These are phyloP conservation scores for Falco novaeseelandiae DNA, from an alignment of 2,797 vertebrate genomes.

Conservation along the genomic window DNA sequence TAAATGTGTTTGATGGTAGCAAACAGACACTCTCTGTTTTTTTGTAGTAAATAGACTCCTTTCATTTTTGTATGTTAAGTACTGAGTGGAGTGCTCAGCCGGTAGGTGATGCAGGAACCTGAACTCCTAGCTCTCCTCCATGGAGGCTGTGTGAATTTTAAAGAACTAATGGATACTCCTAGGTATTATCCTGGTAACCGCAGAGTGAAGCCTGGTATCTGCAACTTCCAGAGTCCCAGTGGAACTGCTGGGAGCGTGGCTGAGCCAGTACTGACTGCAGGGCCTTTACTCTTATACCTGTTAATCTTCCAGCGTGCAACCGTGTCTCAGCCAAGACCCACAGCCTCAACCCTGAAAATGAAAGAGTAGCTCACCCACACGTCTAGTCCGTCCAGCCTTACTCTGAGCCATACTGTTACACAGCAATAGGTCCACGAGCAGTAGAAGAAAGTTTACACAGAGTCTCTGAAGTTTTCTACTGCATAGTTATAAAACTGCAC, in stretches of 20 bases:
- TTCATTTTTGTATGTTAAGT: not conserved
- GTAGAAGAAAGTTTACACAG: rapidly evolving
- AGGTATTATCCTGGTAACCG: not conserved
- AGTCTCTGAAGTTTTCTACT: not conserved
- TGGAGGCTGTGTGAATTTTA: not conserved
- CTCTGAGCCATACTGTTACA: not conserved
- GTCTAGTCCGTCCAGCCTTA: not conserved
- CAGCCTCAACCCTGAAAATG: not conserved
- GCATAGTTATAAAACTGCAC: not conserved
- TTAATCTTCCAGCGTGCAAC: not conserved
- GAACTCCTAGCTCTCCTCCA: not conserved
- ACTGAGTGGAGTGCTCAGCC: not conserved
- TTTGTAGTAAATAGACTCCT: not conserved
- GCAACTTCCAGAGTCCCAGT: not conserved
- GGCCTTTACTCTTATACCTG: not conserved
- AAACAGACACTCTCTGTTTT: not conserved
- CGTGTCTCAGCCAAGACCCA: not conserved
- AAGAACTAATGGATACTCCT: not conserved
- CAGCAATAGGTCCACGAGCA: rapidly evolving
- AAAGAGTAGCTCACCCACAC: not conserved
- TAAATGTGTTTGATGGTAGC: not conserved
- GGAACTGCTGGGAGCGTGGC: not conserved
- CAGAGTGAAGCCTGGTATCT: not conserved
- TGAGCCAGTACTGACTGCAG: not conserved
- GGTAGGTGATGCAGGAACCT: not conserved